Evolutionary conservation across 2,797 vertebrate genomes (phyloP).

Genomic region (Hyperoplus lanceolatus): DNA sequence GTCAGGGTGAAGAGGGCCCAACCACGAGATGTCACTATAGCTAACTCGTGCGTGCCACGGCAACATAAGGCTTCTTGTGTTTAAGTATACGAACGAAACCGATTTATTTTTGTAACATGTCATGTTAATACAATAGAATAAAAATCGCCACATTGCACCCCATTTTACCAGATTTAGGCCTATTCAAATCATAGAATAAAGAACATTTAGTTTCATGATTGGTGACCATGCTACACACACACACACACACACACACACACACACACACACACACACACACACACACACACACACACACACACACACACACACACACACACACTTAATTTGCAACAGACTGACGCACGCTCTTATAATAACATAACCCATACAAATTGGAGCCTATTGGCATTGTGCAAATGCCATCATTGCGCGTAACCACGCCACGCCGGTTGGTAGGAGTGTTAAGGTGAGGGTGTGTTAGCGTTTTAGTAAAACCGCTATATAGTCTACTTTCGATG

Average conservation of each 20-base stretch:
- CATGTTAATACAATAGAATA: not conserved
- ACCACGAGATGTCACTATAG: constrained; percentile 52
- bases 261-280: not conserved
- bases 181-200: not conserved
- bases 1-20: not conserved
- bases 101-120: not conserved
- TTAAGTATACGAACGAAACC: not conserved
- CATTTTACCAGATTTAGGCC: not conserved
- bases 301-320: constrained; percentile 3
- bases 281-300: not conserved
- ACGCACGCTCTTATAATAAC: constrained; percentile 44
- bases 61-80: not conserved
- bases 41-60: not conserved
- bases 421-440: constrained; percentile 36
- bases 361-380: constrained; percentile 54
- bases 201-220: not conserved
- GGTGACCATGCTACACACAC: not conserved
- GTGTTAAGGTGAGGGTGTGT: constrained; percentile 56
- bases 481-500: constrained; percentile 53
- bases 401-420: constrained; percentile 50
- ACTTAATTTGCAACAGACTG: constrained; percentile 23
- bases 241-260: not conserved
- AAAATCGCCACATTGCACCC: not conserved
- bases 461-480: constrained; percentile 33
- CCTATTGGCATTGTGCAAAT: constrained; percentile 1